Evolutionary conservation across 2,888 invertebrate species (phyloP).

Genomic region (Caenorhabditis imperialis): DNA sequence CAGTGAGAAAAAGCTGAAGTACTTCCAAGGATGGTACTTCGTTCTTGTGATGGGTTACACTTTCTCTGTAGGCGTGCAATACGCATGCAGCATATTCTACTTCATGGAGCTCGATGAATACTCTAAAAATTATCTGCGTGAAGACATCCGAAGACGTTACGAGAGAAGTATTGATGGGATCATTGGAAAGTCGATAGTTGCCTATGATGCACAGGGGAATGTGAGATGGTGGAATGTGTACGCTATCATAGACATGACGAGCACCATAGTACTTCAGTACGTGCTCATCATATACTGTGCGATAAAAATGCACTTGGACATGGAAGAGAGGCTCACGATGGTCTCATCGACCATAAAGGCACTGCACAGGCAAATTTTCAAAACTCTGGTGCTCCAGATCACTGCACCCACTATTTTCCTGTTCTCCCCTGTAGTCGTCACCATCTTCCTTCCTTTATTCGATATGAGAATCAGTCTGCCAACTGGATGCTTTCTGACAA

Average conservation of each 20-base stretch:
- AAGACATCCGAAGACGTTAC: slow-evolving; percentile 3
- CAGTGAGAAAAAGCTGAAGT: background rate
- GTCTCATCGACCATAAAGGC: background rate
- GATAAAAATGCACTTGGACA: background rate
- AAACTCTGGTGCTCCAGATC: slow-evolving; percentile 12
- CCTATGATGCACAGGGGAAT: background rate
- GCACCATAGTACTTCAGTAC: background rate
- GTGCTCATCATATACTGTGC: slow-evolving; percentile 1
- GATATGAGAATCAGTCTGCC: slow-evolving; percentile 11
- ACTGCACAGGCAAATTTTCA: slow-evolving; percentile 12
- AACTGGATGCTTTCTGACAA: slow-evolving; percentile 4
- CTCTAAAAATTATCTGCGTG: slow-evolving; percentile 1
- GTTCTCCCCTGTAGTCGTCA: slow-evolving; percentile 10
- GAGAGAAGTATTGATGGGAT: background rate
- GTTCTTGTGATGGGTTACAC: background rate
- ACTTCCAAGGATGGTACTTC: background rate
- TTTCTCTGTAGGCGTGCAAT: background rate
- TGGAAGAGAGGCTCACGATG: background rate
- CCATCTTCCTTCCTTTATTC: slow-evolving; percentile 15
- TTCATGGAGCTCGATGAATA: background rate
- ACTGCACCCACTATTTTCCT: slow-evolving; percentile 10
- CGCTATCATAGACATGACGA: background rate
- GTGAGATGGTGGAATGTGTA: background rate
- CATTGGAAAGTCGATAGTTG: background rate
- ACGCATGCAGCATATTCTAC: background rate